Percentiles rank a stretch among this genome's conserved stretches.
Conservation (phyloP, 1,140 invertebrate genomes). For the Drosophila sucinea region DNA sequence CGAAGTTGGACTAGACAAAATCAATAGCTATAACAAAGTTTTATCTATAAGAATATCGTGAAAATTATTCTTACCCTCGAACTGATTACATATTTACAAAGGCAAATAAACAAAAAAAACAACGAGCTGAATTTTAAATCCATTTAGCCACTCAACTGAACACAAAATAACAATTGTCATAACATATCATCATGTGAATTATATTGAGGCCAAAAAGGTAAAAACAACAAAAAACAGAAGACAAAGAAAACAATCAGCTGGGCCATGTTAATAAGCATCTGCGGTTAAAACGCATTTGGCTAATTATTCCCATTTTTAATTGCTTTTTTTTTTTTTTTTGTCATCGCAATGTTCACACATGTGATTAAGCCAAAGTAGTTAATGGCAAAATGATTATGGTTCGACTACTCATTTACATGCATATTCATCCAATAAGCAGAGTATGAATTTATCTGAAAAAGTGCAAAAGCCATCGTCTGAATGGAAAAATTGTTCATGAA, state of each 20-base stretch:
- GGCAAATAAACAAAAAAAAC: slow-evolving; percentile 24
- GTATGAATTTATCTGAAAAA: background rate
- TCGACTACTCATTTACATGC: background rate
- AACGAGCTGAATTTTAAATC: slow-evolving; percentile 21
- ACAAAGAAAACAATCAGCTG: background rate
- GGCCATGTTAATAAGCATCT: background rate
- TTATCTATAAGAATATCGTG: background rate
- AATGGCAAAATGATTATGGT: slow-evolving; percentile 42
- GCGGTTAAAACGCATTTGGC: slow-evolving; percentile 29
- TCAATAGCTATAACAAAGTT: background rate
- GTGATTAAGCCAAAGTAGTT: slow-evolving; percentile 26
- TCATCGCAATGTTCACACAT: background rate
- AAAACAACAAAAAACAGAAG: background rate
- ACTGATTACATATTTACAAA: background rate
- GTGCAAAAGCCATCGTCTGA: background rate
- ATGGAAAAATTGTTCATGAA: background rate
- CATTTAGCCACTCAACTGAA: slow-evolving; percentile 16
- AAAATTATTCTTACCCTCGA: slow-evolving; percentile 23
- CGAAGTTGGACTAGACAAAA: slow-evolving; percentile 37
- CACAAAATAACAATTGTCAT: slow-evolving; percentile 25
- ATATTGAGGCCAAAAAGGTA: background rate
- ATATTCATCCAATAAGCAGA: background rate
- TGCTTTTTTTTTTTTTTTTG: slow-evolving; percentile 23
- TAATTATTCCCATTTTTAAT: slow-evolving; percentile 45
- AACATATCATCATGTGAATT: slow-evolving; percentile 22